These are phyloP conservation scores for Cristatella mucedo DNA, from an alignment of 2,888 invertebrate species.

Conservation along the genomic window DNA sequence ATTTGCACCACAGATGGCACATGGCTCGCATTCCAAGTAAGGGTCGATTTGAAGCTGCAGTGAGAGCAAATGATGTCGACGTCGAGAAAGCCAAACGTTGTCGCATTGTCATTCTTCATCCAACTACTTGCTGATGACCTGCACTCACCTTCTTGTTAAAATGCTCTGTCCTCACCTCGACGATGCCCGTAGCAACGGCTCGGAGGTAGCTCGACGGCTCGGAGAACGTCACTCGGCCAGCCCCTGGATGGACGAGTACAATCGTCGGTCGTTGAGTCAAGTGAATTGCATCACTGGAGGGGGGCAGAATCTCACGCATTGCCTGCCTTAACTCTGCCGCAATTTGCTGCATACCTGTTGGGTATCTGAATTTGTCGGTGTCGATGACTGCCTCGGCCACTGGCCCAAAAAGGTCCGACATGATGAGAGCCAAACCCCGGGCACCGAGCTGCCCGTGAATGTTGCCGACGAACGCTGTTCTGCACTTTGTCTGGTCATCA, in stretches of 20 bases:
- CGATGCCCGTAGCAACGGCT: background rate
- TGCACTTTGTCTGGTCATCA: background rate
- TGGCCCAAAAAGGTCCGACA: slow-evolving; percentile 1
- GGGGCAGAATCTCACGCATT: no score
- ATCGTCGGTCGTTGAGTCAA: no score
- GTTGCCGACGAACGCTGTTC: slow-evolving; percentile 1
- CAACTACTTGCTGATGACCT: no score
- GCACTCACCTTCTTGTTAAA: slow-evolving; percentile 5
- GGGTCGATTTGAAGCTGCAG: no score
- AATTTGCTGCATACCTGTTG: slow-evolving; percentile 4
- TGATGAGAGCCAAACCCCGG: background rate
- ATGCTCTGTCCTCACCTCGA: background rate
- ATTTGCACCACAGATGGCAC: no score
- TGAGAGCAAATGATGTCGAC: no score
- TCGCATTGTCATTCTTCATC: no score
- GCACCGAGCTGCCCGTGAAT: slow-evolving; percentile 4
- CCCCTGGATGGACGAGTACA: no score
- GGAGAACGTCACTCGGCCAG: slow-evolving; percentile 1
- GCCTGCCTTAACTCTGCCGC: no score
- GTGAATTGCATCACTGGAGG: no score
- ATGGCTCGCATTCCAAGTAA: no score
- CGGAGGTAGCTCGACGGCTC: background rate
- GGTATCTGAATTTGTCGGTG: slow-evolving; percentile 6
- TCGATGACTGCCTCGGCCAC: background rate
- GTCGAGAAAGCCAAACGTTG: no score